Conservation (phyloP, 2,113 vertebrate genomes). For the Struthidea cinerea region DNA sequence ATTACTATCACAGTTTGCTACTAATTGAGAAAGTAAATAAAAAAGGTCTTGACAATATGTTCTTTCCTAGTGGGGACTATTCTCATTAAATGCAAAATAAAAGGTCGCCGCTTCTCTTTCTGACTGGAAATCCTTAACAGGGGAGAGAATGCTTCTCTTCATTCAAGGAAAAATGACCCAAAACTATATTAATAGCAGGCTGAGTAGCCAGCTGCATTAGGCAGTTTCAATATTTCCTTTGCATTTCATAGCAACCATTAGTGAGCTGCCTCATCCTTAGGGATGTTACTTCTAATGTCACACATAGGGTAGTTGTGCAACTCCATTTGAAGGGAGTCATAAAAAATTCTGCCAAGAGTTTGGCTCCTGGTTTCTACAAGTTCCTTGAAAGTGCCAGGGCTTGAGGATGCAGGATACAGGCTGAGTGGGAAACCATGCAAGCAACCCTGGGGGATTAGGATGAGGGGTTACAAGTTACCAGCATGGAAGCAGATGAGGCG, state of each 20-base stretch:
- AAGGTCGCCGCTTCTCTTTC: neutral
- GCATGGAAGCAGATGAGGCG: neutral
- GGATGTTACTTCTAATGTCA: constrained; percentile 12
- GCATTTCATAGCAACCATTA: constrained; percentile 39
- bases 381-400: neutral
- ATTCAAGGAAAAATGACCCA: neutral
- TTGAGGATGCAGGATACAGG: neutral
- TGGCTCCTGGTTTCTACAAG: neutral
- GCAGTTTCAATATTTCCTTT: constrained; percentile 11
- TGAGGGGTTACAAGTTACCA: neutral
- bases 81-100: constrained; percentile 60
- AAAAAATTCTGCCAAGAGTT: neutral
- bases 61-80: constrained; percentile 47
- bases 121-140: constrained; percentile 48
- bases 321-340: neutral
- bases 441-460: neutral
- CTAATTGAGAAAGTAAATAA: constrained; percentile 75
- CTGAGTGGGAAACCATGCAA: neutral
- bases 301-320: neutral
- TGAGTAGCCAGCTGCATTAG: constrained; percentile 54
- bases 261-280: constrained; percentile 30
- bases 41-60: constrained; percentile 62
- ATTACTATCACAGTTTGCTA: constrained; percentile 71
- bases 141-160: neutral
- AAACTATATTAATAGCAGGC: constrained; percentile 63